These are phyloP conservation scores for Sebastes steindachneri DNA, from an alignment of 2,797 vertebrate genomes.

Conservation along the genomic window DNA sequence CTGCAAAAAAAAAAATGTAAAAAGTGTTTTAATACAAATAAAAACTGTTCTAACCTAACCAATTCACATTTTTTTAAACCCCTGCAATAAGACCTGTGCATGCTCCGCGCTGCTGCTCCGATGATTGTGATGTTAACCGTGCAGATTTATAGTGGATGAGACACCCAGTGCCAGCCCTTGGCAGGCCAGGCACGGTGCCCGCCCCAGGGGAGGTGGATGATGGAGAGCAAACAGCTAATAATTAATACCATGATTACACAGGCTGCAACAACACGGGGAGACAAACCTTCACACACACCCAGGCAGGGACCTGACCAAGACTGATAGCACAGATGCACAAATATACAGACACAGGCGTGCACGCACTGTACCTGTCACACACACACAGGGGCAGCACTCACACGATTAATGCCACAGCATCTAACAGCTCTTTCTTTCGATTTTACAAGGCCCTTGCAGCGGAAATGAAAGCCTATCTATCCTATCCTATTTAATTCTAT, in stretches of 20 bases:
- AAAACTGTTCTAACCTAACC: not conserved
- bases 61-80: not conserved
- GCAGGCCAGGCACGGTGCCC: constrained; percentile 73
- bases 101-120: constrained; percentile 24
- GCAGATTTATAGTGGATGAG: constrained; percentile 78
- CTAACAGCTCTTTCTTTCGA: constrained; percentile 39
- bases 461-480: constrained; percentile 34
- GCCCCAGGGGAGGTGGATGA: constrained; percentile 80
- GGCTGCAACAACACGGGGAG: constrained; percentile 81
- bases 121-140: constrained; percentile 68
- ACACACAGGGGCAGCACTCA: constrained; percentile 9
- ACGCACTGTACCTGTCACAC: not conserved
- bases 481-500: constrained; percentile 1
- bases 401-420: constrained; percentile 32
- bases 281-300: constrained; percentile 77
- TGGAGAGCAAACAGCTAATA: constrained; percentile 87
- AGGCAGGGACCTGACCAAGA: constrained; percentile 80
- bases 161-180: constrained; percentile 74
- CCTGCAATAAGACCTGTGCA: not conserved
- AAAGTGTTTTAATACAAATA: not conserved
- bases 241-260: constrained; percentile 86
- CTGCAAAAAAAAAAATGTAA: not conserved
- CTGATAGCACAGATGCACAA: constrained; percentile 76
- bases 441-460: constrained; percentile 52
- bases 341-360: constrained; percentile 24